Conservation (phyloP, 2,113 vertebrate species). For the Fregetta grallaria region DNA sequence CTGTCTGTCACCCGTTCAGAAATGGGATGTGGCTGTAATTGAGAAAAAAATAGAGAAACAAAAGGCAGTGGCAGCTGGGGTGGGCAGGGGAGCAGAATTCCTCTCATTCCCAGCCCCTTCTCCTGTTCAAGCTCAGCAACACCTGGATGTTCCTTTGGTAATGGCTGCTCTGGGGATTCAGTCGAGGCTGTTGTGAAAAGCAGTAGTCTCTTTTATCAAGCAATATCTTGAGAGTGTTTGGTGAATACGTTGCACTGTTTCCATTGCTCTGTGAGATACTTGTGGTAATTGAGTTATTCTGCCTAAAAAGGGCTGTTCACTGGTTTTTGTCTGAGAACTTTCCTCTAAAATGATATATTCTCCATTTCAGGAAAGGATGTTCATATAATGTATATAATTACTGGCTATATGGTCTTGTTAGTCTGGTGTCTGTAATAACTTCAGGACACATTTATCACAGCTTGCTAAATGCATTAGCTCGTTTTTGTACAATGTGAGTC, state of each 20-base stretch:
- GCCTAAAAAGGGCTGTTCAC: background rate
- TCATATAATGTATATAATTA: rapidly evolving
- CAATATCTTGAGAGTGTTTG: background rate
- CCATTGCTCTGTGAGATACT: background rate
- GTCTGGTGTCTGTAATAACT: background rate
- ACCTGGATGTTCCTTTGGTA: conserved; percentile 60
- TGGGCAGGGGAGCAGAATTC: conserved; percentile 79
- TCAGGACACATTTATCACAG: background rate
- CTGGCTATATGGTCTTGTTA: background rate
- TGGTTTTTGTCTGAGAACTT: background rate
- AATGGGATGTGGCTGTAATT: conserved; percentile 47
- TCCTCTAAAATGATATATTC: background rate
- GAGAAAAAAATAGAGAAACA: conserved; percentile 65
- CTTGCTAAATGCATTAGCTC: background rate
- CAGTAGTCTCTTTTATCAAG: background rate
- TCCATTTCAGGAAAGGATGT: background rate
- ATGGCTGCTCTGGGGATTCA: conserved; percentile 45
- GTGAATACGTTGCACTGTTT: rapidly evolving
- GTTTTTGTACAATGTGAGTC: background rate
- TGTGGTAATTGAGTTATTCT: background rate
- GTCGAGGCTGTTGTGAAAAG: background rate
- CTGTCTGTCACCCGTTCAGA: conserved; percentile 84
- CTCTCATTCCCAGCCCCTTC: conserved; percentile 78
- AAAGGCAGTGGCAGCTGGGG: conserved; percentile 78
- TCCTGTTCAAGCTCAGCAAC: conserved; percentile 80